Evolutionary conservation across 2,797 vertebrate genomes (phyloP), one percentile per base, ranked within the genome.

Genomic region (Urophycis tenuis): DNA sequence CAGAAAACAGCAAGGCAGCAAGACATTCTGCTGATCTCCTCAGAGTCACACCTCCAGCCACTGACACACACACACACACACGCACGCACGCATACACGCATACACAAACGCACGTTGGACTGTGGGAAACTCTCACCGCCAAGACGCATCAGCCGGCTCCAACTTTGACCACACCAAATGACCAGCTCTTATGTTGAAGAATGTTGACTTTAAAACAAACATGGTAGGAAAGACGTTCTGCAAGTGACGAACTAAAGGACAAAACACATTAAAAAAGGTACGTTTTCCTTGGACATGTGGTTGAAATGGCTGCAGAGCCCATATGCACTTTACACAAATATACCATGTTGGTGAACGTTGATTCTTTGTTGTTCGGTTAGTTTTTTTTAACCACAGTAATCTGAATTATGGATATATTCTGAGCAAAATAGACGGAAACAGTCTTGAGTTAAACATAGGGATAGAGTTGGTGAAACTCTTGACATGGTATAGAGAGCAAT

Each of bases 1-100:
- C 88, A 88, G 82, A 85, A 78, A 30, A 69, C 64, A 69, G 29
- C 15, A 6, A 11, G 29, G n/a, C 85, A 80, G 85, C 84, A 88
- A 81, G 82, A 79, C 77, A 78, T 79, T 36, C 31, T 41, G 72
- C 73, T 79, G 75, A 72, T 83, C 81, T 49, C 39, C 53, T 19
- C 30, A 34, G 70, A 39, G 39, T 41, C 39, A 41, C 39, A 39
- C 0, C 36, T 39, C 76, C 14, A 75, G 81, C 86, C 79, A 83
- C 75, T 74, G 79, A 85, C 31, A 71, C 32, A 11, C 1, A 83
- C 79, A n/a, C n/a, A n/a, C n/a, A n/a, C n/a, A n/a, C n/a, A n/a
- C n/a, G n/a, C n/a, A n/a, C n/a, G n/a, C n/a, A n/a, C n/a, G n/a
- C n/a, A n/a, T n/a, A 85, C 31, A 71, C 32, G 10, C 1, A 83